A percentile compares a stretch with the other conserved stretches of the same genome.
phyloP scores from a whole-genome alignment of 2,888 invertebrate genomes.

The Chesias legatella region DNA sequence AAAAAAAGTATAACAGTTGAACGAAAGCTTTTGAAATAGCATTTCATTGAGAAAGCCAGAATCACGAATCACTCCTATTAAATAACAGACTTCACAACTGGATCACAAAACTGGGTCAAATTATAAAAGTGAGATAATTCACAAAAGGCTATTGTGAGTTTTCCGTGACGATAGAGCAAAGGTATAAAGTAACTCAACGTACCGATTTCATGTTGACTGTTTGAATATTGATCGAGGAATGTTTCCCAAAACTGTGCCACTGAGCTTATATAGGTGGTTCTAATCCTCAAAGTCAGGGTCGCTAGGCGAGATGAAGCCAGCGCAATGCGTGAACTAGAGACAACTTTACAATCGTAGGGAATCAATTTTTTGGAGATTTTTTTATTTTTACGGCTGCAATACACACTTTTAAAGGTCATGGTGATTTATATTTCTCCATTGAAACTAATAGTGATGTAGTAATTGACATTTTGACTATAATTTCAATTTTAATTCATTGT shows the following conservation, averaged over 20 bases:
- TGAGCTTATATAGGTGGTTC: constrained; percentile 59
- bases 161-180: neutral
- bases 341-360: constrained; percentile 26
- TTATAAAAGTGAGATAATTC: constrained; percentile 13
- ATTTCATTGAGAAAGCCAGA: neutral
- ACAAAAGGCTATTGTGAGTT: constrained; percentile 15
- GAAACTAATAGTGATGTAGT: neutral
- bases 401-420: neutral
- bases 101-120: constrained; percentile 12
- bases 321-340: constrained; percentile 23
- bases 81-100: constrained; percentile 21
- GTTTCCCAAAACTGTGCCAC: constrained; percentile 38
- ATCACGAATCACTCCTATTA: constrained; percentile 5
- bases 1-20: too few relatives aligned
- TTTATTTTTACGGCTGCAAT: constrained; percentile 8
- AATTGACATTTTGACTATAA: too few relatives aligned
- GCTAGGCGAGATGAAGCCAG: constrained; percentile 11
- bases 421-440: constrained; percentile 4
- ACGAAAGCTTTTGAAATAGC: too few relatives aligned
- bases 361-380: constrained; percentile 20
- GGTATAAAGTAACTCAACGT: constrained; percentile 33
- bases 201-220: constrained; percentile 71
- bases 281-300: constrained; percentile 60
- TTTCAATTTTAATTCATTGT: too few relatives aligned
- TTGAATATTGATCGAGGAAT: constrained; percentile 54